Base-by-base conservation (phyloP, 2,888 invertebrate species). In the Epiblema foenella region DNA sequence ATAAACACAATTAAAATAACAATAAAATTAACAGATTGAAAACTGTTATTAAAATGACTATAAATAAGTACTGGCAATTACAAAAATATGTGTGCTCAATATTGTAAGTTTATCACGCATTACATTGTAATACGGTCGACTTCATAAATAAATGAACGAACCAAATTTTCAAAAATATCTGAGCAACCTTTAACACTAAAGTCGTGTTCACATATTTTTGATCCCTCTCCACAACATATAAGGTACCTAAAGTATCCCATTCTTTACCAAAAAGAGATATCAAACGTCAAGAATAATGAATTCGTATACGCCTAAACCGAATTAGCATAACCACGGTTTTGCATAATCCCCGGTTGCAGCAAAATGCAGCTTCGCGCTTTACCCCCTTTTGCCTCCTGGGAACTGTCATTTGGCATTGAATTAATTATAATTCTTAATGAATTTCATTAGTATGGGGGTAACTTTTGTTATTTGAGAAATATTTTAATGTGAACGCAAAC, bases 381-480 rank as follows among this genome's bases (percentile, higher is more conserved):
- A 73, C 76, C 78, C 79, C 73, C 69, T 75, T 77, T 76, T 70
- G 71, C 74, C 77, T 74, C 77, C 75, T 78, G 81, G 81, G 81
- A 81, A 77, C 74, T 75, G 77, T 76, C 83, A 80, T 79, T 81
- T 80, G 80, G 72, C 78, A 63, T 58, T 73, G 82, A 84, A 85
- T 84, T 85, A 81, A 87, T 87, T 87, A 86, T 85, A 85, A 79
- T 80, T 75, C 76, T 77, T 84, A 85, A 84, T 86, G 83, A 81
- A 84, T 81, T 86, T 79, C 71, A 79, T 81, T 77, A 76, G 76
- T 77, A 76, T 76, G 77, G 74, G 18, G 15, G 15, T n/a, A n/a
- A 18, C 66, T 42, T 37, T 42, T 63, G 74, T 77, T 79, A 79
- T 78, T 81, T 69, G 59, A 42, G 59, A 46, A 42, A 59, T 69